Base-by-base conservation (phyloP, 2,113 vertebrate species). In the Tragelaphus strepsiceros region DNA sequence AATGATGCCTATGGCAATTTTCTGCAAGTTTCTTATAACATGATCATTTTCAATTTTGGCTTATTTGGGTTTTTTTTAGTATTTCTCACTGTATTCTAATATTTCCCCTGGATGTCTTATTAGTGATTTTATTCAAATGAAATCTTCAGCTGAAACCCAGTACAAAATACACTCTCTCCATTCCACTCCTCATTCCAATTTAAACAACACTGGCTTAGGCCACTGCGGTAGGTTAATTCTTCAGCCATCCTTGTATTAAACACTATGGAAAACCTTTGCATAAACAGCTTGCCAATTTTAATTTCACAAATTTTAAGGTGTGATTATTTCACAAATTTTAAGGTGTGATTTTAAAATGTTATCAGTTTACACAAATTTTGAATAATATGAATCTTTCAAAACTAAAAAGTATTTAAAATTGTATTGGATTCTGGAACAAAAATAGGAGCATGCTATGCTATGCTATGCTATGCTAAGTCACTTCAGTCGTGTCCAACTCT, bases 41-140 rank as follows among this genome's bases (percentile, higher is more conserved):
- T 32, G 19, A 46, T 74, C 22, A 59, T 91, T 89, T 94, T 22
- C 9, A 74, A 2, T 39, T 43, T 54, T 24, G 64, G 8, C 17
- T 86, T 67, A 26, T 67, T 56, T 30, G 2, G 2, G 46, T 71
- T 84, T 74, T 95, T 74, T 95, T 96, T 74, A 86, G 17, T 56
- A 46, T 88, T 94, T 8, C 13, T 95, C n/a, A 85, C 84, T 39
- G 90, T 94, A 88, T 95, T 85, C 5, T 84, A 84, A 62, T 92
- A 61, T 39, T 71, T 95, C 51, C 39, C 35, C 26, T 95, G 46
- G 6, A 92, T 94, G 78, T 71, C 16, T 64, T 94, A 49, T 5
- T 80, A 39, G 17, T 54, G n/a, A 46, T 84, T 96, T 90, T 96
- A 64, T 97, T 59, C 32, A 88, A 88, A 67, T 90, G 30, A 64